phyloP scores from a whole-genome alignment of 2,113 vertebrate species.

The Callochromis pleurospilus region DNA sequence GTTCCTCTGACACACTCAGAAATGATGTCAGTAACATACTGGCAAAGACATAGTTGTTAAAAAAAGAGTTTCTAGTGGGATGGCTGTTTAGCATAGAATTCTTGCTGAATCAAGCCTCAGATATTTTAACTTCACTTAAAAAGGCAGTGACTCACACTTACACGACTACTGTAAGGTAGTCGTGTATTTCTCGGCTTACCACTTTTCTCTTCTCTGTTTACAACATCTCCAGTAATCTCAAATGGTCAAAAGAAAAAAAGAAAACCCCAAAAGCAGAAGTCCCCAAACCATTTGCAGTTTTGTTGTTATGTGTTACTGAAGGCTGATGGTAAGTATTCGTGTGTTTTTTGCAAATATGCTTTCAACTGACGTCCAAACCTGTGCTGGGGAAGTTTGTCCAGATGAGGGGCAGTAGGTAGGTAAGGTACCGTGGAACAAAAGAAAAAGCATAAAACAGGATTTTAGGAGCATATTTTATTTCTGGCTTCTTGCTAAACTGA shows the following conservation, averaged over 20 bases:
- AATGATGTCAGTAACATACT: neutral
- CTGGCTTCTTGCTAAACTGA: neutral
- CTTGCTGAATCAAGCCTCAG: neutral
- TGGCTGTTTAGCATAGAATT: accelerated
- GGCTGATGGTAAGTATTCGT: neutral
- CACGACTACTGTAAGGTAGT: neutral
- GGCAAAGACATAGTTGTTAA: accelerated
- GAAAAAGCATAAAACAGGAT: neutral
- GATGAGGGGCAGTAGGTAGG: neutral
- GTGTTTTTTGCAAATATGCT: accelerated
- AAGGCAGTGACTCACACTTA: neutral
- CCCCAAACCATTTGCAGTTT: neutral
- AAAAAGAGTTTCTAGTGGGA: neutral
- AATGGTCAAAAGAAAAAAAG: neutral
- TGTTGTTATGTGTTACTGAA: neutral
- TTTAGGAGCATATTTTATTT: neutral
- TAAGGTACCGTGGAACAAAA: accelerated
- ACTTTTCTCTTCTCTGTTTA: neutral
- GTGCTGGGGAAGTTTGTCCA: neutral
- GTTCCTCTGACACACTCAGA: neutral
- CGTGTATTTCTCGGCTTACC: neutral
- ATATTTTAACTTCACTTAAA: neutral
- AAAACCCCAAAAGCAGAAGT: constrained; percentile 9
- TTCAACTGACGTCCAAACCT: neutral
- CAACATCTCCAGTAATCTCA: neutral